Evolutionary conservation across 2,797 vertebrate genomes (phyloP).

Genomic region (Taenioides sp.): DNA sequence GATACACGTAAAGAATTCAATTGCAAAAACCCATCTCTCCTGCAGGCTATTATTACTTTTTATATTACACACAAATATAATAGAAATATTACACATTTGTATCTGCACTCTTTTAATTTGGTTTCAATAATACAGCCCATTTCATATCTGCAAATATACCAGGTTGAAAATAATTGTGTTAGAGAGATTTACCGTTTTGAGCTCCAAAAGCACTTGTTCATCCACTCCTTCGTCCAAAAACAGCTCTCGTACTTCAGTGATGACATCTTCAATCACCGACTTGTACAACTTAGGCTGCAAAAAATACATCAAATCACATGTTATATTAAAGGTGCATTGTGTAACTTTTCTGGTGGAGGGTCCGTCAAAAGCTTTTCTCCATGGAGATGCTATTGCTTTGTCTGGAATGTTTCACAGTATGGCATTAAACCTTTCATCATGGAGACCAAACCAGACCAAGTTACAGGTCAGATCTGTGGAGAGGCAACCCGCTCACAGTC

Average conservation of each 20-base stretch:
- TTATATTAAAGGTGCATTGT: too few species aligned
- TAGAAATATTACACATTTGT: too few species aligned
- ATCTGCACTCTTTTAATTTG: too few species aligned
- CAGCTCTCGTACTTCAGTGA: slow-evolving; percentile 95
- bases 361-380: too few species aligned
- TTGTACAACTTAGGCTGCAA: slow-evolving; percentile 93
- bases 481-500: too few species aligned
- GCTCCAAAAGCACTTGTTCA: slow-evolving; percentile 95
- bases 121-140: not conserved
- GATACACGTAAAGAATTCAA: not conserved
- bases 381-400: too few species aligned
- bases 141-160: not conserved
- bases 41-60: not conserved
- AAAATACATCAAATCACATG: not conserved
- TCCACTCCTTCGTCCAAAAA: slow-evolving; percentile 98
- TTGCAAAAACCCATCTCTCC: not conserved
- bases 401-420: too few species aligned
- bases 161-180: not conserved
- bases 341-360: too few species aligned
- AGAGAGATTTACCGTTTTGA: slow-evolving; percentile 85
- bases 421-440: too few species aligned
- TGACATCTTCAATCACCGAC: slow-evolving; percentile 97
- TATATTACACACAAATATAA: not conserved
- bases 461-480: too few species aligned
- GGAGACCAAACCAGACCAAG: too few species aligned